phyloP scores from a whole-genome alignment of 2,797 vertebrate genomes.

The Lithobates pipiens region DNA sequence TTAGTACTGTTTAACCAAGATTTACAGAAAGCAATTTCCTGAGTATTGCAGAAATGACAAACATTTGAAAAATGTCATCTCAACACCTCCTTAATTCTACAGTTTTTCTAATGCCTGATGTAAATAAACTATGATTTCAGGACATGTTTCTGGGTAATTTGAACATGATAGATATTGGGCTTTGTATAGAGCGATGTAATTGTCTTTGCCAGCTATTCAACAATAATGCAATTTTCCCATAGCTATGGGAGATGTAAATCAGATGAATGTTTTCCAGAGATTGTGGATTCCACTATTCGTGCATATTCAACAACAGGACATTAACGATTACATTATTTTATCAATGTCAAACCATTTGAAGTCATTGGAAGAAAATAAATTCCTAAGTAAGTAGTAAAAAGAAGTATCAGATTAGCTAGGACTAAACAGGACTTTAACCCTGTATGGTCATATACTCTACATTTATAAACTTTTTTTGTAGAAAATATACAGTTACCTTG shows the following conservation, averaged over 20 bases:
- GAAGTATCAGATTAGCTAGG: conserved; percentile 10
- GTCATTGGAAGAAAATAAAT: conserved; percentile 10
- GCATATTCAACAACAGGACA: conserved; percentile 50
- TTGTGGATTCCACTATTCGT: conserved; percentile 50
- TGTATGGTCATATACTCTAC: too few species aligned
- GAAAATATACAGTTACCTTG: too few species aligned
- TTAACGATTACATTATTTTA: conserved; percentile 49
- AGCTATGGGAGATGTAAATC: conserved; percentile 59
- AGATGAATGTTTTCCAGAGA: conserved; percentile 35
- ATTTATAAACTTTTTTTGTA: too few species aligned
- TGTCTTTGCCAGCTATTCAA: conserved; percentile 59
- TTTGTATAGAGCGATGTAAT: conserved; percentile 59
- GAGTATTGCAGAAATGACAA: conserved; percentile 74
- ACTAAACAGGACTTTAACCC: too few species aligned
- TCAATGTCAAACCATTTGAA: conserved; percentile 47
- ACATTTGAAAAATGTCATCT: conserved; percentile 78
- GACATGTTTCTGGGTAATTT: conserved; percentile 56
- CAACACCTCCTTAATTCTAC: conserved; percentile 74
- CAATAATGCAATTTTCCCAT: conserved; percentile 53
- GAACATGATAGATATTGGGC: conserved; percentile 62
- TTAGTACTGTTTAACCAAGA: conserved; percentile 79
- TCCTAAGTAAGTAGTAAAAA: conserved; percentile 15
- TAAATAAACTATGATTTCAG: conserved; percentile 66
- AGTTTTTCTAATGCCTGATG: conserved; percentile 72
- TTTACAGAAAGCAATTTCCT: conserved; percentile 82